Evolutionary conservation across 2,888 invertebrate species (phyloP).

Genomic region (Nephrocerus scutellatus): DNA sequence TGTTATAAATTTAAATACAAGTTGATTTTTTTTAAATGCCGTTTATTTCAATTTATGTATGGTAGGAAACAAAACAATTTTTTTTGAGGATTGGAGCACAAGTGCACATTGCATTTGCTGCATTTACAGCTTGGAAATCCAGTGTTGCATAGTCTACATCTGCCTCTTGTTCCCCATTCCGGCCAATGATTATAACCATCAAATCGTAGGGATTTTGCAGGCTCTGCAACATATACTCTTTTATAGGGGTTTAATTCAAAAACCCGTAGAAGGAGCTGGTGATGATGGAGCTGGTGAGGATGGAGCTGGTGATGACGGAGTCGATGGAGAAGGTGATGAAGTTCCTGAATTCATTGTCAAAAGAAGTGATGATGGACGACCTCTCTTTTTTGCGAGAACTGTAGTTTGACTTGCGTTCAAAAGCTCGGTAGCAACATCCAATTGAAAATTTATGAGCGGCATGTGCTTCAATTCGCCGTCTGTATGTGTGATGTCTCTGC

Average conservation of each 20-base stretch:
- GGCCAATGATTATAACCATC: constrained; percentile 12
- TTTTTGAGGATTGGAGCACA: constrained; percentile 14
- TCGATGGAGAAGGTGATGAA: constrained; percentile 10
- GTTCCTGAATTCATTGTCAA: constrained; percentile 14
- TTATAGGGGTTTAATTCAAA: constrained; percentile 11
- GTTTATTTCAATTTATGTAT: constrained; percentile 14
- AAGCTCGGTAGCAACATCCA: no score
- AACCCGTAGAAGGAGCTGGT: constrained; percentile 11
- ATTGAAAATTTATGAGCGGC: no score
- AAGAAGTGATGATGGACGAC: constrained; percentile 16
- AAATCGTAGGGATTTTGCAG: constrained; percentile 12
- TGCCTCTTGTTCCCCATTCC: constrained; percentile 12
- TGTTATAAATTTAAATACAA: no score
- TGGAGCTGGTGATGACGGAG: constrained; percentile 4
- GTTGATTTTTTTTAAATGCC: constrained; percentile 14
- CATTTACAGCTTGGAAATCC: constrained; percentile 12
- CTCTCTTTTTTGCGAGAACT: constrained; percentile 8
- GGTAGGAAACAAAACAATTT: constrained; percentile 11
- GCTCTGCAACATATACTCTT: constrained; percentile 13
- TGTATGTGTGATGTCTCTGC: no score
- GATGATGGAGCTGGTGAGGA: constrained; percentile 9
- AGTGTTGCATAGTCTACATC: constrained; percentile 12
- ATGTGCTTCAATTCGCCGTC: no score
- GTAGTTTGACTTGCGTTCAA: constrained; percentile 5
- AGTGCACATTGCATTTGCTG: constrained; percentile 12